Conservation (phyloP, 23 tunicate genomes). For the Trididemnum nubilum region DNA sequence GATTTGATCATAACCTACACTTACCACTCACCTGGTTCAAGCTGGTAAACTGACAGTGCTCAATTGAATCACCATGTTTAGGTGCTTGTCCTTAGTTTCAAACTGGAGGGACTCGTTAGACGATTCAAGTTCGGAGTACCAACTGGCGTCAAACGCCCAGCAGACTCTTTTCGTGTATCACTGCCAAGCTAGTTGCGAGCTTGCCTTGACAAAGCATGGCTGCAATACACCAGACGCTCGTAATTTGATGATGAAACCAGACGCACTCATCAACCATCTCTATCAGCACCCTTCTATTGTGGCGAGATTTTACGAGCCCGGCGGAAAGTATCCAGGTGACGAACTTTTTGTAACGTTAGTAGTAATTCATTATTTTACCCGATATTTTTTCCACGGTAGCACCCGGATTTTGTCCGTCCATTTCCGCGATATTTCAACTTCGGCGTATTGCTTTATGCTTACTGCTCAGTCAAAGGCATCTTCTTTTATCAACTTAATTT, state of each 20-base stretch:
- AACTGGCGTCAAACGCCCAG: slow-evolving; percentile 13
- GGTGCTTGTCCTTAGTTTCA: slow-evolving; percentile 33
- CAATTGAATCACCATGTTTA: no score
- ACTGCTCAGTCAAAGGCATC: no score
- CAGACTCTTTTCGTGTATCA: slow-evolving; percentile 14
- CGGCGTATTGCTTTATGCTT: no score
- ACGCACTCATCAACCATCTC: slow-evolving; percentile 39
- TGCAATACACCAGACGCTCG: slow-evolving; percentile 22
- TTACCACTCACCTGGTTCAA: no score
- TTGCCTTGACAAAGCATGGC: slow-evolving; percentile 18
- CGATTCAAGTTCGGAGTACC: slow-evolving; percentile 15
- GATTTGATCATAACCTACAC: no score
- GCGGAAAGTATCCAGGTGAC: slow-evolving; percentile 68
- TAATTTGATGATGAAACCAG: slow-evolving; percentile 42
- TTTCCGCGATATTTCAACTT: no score
- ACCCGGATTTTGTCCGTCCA: no score
- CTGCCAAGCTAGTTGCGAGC: slow-evolving; percentile 23
- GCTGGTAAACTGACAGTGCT: no score
- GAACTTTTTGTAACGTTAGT: no score
- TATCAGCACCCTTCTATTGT: slow-evolving; percentile 70
- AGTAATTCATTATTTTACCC: no score
- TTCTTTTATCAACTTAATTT: no score
- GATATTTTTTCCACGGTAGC: no score
- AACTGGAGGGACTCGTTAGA: slow-evolving; percentile 27
- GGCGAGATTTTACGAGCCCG: slow-evolving; percentile 62